Conservation (phyloP, 2,888 invertebrate genomes). For the Calephelis perditalis region DNA sequence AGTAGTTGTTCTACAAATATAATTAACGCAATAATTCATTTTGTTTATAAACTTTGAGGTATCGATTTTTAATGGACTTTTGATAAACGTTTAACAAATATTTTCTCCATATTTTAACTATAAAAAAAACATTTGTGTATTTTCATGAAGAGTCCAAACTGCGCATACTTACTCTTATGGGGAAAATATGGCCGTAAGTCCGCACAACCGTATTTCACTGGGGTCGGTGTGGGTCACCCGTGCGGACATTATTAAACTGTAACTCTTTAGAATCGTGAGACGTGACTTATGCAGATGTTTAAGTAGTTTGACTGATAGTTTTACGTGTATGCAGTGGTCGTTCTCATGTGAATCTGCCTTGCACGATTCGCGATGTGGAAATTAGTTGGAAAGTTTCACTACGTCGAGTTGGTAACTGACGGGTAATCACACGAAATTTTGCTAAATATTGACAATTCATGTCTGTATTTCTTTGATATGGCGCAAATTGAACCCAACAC, state of each 20-base stretch:
- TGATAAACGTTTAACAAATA: too few relatives aligned
- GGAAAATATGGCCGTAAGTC: constrained; percentile 72
- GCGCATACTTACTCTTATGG: constrained; percentile 37
- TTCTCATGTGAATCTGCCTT: constrained; percentile 68
- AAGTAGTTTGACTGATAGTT: constrained; percentile 73
- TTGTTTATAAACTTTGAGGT: too few relatives aligned
- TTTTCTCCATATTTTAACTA: too few relatives aligned
- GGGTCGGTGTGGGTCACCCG: constrained; percentile 63
- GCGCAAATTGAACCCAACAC: not conserved
- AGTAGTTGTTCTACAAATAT: too few relatives aligned
- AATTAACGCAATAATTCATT: too few relatives aligned
- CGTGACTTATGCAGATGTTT: constrained; percentile 77
- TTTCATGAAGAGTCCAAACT: too few relatives aligned
- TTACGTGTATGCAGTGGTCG: constrained; percentile 65
- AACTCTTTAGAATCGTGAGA: constrained; percentile 66
- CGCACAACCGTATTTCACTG: constrained; percentile 73
- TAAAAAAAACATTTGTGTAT: too few relatives aligned
- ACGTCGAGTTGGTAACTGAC: constrained; percentile 30
- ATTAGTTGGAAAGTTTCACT: constrained; percentile 64
- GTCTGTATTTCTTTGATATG: not conserved
- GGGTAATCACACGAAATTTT: constrained; percentile 28
- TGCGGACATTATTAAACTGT: constrained; percentile 77
- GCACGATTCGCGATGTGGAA: constrained; percentile 58
- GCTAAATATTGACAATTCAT: constrained; percentile 5
- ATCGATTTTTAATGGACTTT: too few relatives aligned